These are phyloP conservation scores for Linyphia triangularis DNA, from an alignment of 2,888 invertebrate genomes.

Conservation along the genomic window DNA sequence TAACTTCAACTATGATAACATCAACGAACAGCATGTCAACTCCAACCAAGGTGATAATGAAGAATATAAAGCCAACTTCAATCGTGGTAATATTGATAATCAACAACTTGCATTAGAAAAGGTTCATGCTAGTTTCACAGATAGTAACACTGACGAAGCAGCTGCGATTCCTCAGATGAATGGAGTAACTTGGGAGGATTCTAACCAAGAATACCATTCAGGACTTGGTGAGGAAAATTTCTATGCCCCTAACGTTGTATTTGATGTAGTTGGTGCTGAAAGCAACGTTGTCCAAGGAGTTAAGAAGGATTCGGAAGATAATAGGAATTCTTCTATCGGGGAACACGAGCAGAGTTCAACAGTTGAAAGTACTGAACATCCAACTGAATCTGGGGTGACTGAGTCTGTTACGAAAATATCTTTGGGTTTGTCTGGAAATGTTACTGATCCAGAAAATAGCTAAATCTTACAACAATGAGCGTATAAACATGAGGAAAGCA, in stretches of 20 bases:
- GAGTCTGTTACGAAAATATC: too few species aligned
- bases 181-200: not conserved
- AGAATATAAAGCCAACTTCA: not conserved
- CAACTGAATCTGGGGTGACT: not conserved
- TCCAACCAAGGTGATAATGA: not conserved
- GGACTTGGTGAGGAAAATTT: not conserved
- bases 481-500: too few species aligned
- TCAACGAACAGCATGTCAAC: not conserved
- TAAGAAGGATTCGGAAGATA: not conserved
- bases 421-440: too few species aligned
- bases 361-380: not conserved
- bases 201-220: not conserved
- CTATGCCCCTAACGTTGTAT: not conserved
- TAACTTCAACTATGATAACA: not conserved
- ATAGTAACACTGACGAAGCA: not conserved
- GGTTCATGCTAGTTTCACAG: not conserved
- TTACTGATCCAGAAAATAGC: too few species aligned
- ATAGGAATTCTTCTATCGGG: not conserved
- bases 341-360: not conserved
- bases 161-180: not conserved
- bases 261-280: not conserved
- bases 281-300: too few species aligned
- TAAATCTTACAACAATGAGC: too few species aligned
- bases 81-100: not conserved
- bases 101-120: not conserved